phyloP scores from a whole-genome alignment of 2,113 vertebrate species.

The Tympanuchus pallidicinctus region DNA sequence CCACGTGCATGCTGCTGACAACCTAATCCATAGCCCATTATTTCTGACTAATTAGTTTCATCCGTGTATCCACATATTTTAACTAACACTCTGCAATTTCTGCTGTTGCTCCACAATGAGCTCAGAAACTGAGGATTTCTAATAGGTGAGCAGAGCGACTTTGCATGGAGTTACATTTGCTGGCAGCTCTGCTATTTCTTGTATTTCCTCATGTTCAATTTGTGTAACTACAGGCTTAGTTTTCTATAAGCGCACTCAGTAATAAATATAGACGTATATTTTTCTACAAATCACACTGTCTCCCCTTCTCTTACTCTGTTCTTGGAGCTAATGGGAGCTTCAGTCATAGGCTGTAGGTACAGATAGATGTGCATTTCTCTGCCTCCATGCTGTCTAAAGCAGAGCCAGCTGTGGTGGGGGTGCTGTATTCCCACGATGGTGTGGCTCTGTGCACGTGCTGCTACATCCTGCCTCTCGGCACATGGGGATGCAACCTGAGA shows the following conservation, averaged over 20 bases:
- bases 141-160: neutral
- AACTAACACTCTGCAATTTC: neutral
- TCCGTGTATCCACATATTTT: neutral
- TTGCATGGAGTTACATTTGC: neutral
- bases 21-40: accelerated
- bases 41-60: neutral
- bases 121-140: neutral
- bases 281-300: neutral
- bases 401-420: neutral
- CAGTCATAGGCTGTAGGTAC: neutral
- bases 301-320: neutral
- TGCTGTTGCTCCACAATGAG: neutral
- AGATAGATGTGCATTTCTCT: neutral
- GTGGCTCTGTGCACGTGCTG: accelerated
- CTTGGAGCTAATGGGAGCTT: neutral
- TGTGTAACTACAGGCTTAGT: neutral
- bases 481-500: neutral
- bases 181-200: neutral
- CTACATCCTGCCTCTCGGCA: neutral
- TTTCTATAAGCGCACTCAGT: neutral
- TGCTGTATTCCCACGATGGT: neutral
- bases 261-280: neutral
- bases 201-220: neutral
- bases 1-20: neutral
- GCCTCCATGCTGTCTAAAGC: neutral